phyloP scores from a whole-genome alignment of 1,140 invertebrate species.

The Dendroctonus ponderosae region DNA sequence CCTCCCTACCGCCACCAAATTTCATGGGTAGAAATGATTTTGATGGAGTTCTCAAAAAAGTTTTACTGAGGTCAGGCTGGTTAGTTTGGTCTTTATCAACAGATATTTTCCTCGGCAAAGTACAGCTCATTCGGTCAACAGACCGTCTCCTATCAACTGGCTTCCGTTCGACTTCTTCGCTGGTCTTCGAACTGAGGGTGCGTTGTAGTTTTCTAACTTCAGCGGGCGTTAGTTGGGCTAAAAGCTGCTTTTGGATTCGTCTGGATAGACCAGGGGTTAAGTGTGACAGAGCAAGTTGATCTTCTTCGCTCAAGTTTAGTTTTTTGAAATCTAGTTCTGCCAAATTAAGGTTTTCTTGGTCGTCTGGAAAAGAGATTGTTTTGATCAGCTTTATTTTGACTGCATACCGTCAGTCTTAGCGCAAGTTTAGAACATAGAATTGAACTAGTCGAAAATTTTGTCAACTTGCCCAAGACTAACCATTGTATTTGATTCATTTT shows the following conservation, averaged over 20 bases:
- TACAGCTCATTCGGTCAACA: slow-evolving; percentile 36
- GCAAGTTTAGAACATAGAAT: no score
- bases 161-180: slow-evolving; percentile 32
- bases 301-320: slow-evolving; percentile 63
- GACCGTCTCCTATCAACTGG: slow-evolving; percentile 27
- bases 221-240: slow-evolving; percentile 62
- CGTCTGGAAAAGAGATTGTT: slow-evolving; percentile 42
- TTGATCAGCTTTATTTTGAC: neutral
- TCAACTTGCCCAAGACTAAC: neutral
- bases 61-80: neutral
- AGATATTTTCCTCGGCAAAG: slow-evolving; percentile 40
- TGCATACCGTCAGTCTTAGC: no score
- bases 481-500: neutral
- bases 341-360: slow-evolving; percentile 57
- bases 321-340: slow-evolving; percentile 64
- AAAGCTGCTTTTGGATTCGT: slow-evolving; percentile 62
- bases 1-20: slow-evolving; percentile 23
- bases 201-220: slow-evolving; percentile 60
- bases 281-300: slow-evolving; percentile 63
- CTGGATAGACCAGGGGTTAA: slow-evolving; percentile 63
- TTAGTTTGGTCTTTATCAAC: slow-evolving; percentile 32
- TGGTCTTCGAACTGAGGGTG: slow-evolving; percentile 58
- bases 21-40: slow-evolving; percentile 40
- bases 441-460: no score
- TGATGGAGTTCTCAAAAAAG: slow-evolving; percentile 2